These are phyloP conservation scores for Chromoteleia sp. DNA, from an alignment of 2,888 invertebrate species.

Conservation along the genomic window DNA sequence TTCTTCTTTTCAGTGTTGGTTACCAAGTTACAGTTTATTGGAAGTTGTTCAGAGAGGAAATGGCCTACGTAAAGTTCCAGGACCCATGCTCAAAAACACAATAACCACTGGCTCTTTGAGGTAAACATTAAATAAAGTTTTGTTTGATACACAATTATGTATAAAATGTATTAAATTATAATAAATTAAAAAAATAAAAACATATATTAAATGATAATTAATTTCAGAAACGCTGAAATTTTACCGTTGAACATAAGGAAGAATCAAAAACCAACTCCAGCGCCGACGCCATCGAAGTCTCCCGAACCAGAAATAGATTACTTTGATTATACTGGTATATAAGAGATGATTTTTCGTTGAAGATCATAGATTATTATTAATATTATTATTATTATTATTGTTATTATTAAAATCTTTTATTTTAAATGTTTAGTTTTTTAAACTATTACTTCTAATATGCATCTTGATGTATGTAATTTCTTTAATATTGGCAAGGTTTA, in stretches of 20 bases:
- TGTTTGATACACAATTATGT: neutral
- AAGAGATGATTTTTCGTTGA: constrained; percentile 11
- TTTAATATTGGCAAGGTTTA: constrained; percentile 20
- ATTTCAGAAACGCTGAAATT: constrained; percentile 78
- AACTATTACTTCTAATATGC: no score
- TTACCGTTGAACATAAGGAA: constrained; percentile 79
- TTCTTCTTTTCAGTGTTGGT: constrained; percentile 89
- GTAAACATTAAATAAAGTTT: constrained; percentile 70
- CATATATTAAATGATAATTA: neutral
- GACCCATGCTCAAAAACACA: constrained; percentile 86
- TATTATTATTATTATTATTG: neutral
- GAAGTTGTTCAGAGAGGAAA: constrained; percentile 92
- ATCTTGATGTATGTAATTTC: no score
- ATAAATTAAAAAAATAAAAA: neutral
- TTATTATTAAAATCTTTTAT: neutral
- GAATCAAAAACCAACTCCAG: constrained; percentile 73
- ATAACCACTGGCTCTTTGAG: constrained; percentile 76
- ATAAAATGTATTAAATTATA: neutral
- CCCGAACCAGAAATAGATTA: constrained; percentile 82
- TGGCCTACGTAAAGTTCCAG: constrained; percentile 92
- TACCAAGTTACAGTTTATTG: constrained; percentile 94
- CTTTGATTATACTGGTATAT: constrained; percentile 51
- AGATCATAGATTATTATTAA: neutral
- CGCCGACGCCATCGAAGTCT: constrained; percentile 75
- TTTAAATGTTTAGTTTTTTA: constrained; percentile 5